Percentiles rank a stretch among this genome's conserved stretches.
phyloP scores from a whole-genome alignment of 2,888 invertebrate genomes.

The Clanis bilineata region DNA sequence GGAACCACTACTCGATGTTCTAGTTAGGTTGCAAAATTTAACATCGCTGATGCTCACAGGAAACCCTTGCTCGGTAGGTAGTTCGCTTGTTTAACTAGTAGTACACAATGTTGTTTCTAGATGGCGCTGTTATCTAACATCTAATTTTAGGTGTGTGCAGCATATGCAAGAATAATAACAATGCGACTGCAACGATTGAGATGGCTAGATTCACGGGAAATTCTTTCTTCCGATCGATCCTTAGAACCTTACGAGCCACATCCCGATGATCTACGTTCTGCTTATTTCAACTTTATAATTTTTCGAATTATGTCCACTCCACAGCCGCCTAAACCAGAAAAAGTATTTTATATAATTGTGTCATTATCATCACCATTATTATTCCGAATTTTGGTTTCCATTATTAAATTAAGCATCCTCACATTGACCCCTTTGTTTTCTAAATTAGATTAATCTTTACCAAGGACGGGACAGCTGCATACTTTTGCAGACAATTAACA shows the following conservation, averaged over 20 bases:
- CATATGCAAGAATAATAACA: conserved; percentile 70
- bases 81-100: neutral
- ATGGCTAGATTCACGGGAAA: conserved; percentile 77
- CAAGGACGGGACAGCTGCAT: no score
- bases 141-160: conserved; percentile 59
- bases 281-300: conserved; percentile 72
- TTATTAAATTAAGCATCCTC: no score
- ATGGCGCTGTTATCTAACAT: conserved; percentile 40
- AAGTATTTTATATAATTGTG: conserved; percentile 56
- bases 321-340: conserved; percentile 77
- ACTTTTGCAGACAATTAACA: no score
- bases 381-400: no score
- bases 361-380: no score
- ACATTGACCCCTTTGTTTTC: no score
- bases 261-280: conserved; percentile 59
- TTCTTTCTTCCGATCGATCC: conserved; percentile 56
- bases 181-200: conserved; percentile 60
- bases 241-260: conserved; percentile 49
- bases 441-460: no score
- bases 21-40: conserved; percentile 60
- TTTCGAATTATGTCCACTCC: conserved; percentile 78
- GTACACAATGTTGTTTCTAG: conserved; percentile 27
- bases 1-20: conserved; percentile 56
- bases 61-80: conserved; percentile 81
- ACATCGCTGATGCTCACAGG: conserved; percentile 75